These are phyloP conservation scores for Porites divaricata DNA, from an alignment of 92 coral and sea anemone species.

Conservation along the genomic window DNA sequence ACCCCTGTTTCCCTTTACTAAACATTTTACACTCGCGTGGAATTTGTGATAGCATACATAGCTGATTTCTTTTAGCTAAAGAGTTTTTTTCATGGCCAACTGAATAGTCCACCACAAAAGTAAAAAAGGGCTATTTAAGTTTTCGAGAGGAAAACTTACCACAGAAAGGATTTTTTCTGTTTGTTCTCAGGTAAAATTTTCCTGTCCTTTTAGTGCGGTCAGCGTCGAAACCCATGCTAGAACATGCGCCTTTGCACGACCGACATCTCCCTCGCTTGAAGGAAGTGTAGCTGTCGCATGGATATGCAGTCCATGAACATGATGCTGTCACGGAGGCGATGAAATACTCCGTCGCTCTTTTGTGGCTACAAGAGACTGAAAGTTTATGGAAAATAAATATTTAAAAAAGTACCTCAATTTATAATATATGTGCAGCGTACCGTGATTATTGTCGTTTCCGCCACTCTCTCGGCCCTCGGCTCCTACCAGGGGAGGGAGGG, in stretches of 20 bases:
- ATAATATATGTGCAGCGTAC: too few relatives aligned
- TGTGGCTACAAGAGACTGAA: conserved; percentile 47
- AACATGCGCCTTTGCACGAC: conserved; percentile 7
- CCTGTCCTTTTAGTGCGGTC: conserved; percentile 21
- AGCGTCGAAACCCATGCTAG: conserved; percentile 67
- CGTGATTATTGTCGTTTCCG: too few relatives aligned
- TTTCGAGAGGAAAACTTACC: conserved; percentile 15
- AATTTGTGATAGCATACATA: too few relatives aligned
- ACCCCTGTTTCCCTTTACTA: too few relatives aligned
- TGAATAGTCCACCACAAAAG: too few relatives aligned
- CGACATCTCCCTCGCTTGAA: conserved; percentile 53
- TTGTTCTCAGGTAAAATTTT: conserved; percentile 22
- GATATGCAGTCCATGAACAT: conserved; percentile 46
- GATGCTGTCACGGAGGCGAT: conserved; percentile 43
- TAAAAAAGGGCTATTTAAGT: too few relatives aligned
- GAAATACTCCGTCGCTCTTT: conserved; percentile 45
- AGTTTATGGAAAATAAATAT: neutral
- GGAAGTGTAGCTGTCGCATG: conserved; percentile 36
- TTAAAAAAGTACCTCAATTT: too few relatives aligned
- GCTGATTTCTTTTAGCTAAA: too few relatives aligned
- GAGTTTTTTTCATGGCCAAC: too few relatives aligned
- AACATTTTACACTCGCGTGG: too few relatives aligned
- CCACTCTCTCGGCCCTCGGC: too few relatives aligned
- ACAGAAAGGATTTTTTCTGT: conserved; percentile 23
- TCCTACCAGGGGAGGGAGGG: too few relatives aligned